Base-by-base conservation (phyloP, 1,140 invertebrate species). In the Himalopsyche phryganea region DNA sequence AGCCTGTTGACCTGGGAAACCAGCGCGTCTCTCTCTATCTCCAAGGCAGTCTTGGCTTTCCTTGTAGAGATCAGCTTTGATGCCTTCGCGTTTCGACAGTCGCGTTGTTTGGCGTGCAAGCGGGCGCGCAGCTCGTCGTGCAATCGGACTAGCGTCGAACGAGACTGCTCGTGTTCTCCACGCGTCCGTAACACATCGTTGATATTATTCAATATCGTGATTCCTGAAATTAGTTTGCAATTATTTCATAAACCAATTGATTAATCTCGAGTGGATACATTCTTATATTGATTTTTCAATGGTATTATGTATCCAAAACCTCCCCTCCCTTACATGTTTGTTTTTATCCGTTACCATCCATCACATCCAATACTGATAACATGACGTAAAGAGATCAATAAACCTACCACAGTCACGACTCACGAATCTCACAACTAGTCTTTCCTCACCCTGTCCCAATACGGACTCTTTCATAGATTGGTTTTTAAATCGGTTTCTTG, bases 41-140 rank as follows among this genome's bases (percentile, higher is more conserved):
- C 35, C 53, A 56, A 45, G 5, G 20, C 32, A 1, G 15, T 13
- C 33, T 13, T 14, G 20, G 10, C 11, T 5, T 11, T 28, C 6
- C 53, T 44, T 6, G 46, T 45, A 4, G 11, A 9, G 11, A 32
- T 45, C 15, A 56, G 45, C 17, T 36, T 44, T 6, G 32, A n/a
- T 2, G 9, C 28, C 35, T 56, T 56, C 11, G 10, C 6, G 10
- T 13, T 28, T 32, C 28, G 15, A 13, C 14, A 17, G 10, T 20
- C 44, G n/a, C 44, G 28, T 6, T 23, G 18, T 4, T n/a, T 44
- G 9, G 41, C 23, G 0, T 18, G 32, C 35, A 58, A 33, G 9
- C 55, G 55, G 9, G 18, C 52, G 6, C 55, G 55, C 41, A 63
- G 40, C 20, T 63, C 60, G 32, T 63, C 60, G 45, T 63, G 60